Conservation (phyloP, 2,797 vertebrate genomes). For the Stomatorhinus walkeri region DNA sequence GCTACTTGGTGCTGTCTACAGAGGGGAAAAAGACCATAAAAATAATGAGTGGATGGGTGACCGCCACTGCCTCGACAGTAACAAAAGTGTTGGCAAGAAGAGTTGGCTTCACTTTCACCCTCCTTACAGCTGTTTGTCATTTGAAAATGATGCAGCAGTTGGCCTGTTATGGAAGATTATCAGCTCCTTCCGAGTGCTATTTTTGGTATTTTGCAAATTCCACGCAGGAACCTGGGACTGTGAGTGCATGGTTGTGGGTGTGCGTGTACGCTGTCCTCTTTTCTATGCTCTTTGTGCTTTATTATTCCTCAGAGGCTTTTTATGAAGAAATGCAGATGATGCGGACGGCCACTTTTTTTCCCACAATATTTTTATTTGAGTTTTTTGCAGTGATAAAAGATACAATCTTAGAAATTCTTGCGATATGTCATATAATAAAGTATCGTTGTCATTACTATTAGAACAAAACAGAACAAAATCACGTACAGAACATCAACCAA, state of each 20-base stretch:
- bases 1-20: not conserved
- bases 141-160: not conserved
- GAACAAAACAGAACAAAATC: no score
- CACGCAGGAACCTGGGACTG: not conserved
- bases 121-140: not conserved
- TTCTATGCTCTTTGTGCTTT: not conserved
- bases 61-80: not conserved
- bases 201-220: constrained; percentile 59
- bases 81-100: not conserved
- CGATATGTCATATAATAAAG: no score
- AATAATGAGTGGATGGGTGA: not conserved
- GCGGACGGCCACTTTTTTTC: no score
- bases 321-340: not conserved
- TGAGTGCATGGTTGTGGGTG: not conserved
- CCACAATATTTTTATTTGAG: no score
- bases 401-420: no score
- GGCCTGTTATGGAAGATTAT: constrained; percentile 2
- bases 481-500: no score
- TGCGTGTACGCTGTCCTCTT: not conserved
- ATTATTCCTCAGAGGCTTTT: not conserved
- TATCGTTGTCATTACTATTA: no score
- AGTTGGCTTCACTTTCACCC: not conserved
- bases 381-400: no score
- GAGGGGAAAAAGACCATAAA: not conserved
- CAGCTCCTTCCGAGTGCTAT: not conserved